Evolutionary conservation across 2,113 vertebrate species (phyloP), one percentile per base, ranked within the genome.

Genomic region (Poecile atricapillus): DNA sequence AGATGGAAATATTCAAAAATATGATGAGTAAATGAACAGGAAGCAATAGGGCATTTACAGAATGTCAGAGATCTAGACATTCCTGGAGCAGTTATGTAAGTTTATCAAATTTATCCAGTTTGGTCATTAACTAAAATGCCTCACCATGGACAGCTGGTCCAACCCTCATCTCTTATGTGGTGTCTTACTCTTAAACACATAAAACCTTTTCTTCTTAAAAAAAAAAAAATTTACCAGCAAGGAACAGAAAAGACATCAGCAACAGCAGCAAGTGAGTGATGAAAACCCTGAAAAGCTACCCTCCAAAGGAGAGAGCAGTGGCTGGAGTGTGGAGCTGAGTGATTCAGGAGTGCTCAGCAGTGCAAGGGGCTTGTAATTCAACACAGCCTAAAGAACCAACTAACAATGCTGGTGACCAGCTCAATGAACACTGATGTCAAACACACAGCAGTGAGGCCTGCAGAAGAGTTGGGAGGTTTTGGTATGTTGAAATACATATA

Each of bases 281-380:
- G 83, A 77, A 94, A 90, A 8, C 7, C 13, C 23, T 41, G n/a
- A 23, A 30, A 5, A 87, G 22, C 6, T 27, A 1, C 39, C 28
- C 31, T 89, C 49, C 55, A 31, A 89, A 93, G 58, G 49, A 33
- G 22, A 49, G 22, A 28, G 53, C 46, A 65, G 39, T 27, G 39
- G 20, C 81, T 47, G 13, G 33, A 67, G 30, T 2, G 21, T 3
- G 5, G 53, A 82, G 49, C 4, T 49, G 71, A 68, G 41, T 58
- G 44, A 33, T 44, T 11, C 73, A 58, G 52, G 27, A 63, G 15
- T 13, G 50, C 0, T 0, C 13, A 76, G 55, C 81, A 59, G 39
- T 1, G 0, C 0, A 1, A 58, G 35, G 33, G 35, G 6, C 11
- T 82, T 44, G 5, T 9, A 35, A 6, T 4, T 4, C 7, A 74